These are phyloP conservation scores for Elanoides forficatus DNA, from an alignment of 2,113 vertebrate species.

Conservation along the genomic window DNA sequence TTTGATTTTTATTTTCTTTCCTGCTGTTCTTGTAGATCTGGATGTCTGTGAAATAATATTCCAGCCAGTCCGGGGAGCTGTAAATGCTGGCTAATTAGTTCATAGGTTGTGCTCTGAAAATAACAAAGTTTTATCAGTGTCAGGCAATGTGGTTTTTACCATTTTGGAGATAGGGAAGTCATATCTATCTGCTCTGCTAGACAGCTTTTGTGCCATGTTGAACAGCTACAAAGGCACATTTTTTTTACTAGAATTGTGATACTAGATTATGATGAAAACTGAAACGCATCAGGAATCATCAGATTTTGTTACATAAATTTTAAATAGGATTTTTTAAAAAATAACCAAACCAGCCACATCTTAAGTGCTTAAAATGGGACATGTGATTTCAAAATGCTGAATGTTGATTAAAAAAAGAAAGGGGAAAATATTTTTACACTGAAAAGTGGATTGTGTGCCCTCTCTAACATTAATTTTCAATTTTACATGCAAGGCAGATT, in stretches of 20 bases:
- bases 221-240: background rate
- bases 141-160: background rate
- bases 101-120: background rate
- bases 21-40: background rate
- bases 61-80: background rate
- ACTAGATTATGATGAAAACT: constrained; percentile 36
- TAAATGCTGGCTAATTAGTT: constrained; percentile 12
- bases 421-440: constrained; percentile 8
- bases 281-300: constrained; percentile 37
- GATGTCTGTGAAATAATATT: constrained; percentile 8
- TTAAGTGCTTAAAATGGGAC: constrained; percentile 44
- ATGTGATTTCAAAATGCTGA: constrained; percentile 10
- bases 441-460: background rate
- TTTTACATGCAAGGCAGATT: constrained; percentile 39
- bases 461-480: constrained; percentile 61
- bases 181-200: background rate
- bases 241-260: background rate
- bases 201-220: background rate
- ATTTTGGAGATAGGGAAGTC: background rate
- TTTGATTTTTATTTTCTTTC: constrained; percentile 3
- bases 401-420: constrained; percentile 38
- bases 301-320: constrained; percentile 59
- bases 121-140: background rate
- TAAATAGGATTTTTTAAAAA: constrained; percentile 35
- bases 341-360: background rate